Conservation (phyloP, 1,140 invertebrate species). For the Nylanderia fulva region DNA sequence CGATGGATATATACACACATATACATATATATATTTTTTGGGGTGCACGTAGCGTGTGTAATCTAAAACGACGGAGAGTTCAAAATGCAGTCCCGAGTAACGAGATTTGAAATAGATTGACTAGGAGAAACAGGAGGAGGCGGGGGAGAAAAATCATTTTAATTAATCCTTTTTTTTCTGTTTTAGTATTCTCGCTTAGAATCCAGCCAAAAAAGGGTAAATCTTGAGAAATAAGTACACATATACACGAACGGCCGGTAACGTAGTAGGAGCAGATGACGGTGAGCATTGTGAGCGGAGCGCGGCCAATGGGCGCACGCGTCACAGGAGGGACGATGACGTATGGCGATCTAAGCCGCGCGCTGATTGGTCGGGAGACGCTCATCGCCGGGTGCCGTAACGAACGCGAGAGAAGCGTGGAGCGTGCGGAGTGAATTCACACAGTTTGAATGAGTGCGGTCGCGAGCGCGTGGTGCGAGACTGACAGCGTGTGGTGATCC, state of each 20-base stretch:
- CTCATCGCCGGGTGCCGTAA: constrained; percentile 73
- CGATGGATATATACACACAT: too few species aligned
- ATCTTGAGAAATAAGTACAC: background rate
- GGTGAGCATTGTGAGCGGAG: constrained; percentile 62
- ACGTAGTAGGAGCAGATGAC: constrained; percentile 63
- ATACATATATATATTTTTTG: too few species aligned
- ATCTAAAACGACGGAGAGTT: background rate
- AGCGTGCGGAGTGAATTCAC: constrained; percentile 67
- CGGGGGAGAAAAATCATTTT: background rate
- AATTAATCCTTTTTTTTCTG: background rate
- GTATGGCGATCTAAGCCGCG: background rate
- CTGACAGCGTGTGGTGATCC: too few species aligned
- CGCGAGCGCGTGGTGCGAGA: constrained; percentile 4
- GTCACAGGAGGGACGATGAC: constrained; percentile 8
- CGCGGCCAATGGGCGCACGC: constrained; percentile 60
- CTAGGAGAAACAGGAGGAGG: background rate
- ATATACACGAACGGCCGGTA: background rate
- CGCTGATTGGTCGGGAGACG: constrained; percentile 51
- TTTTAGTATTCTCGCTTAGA: background rate
- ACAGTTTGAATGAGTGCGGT: constrained; percentile 73
- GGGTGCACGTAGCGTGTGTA: background rate
- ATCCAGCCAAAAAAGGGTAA: background rate
- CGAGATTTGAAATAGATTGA: background rate
- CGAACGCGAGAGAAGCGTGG: constrained; percentile 66
- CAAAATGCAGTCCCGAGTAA: background rate